phyloP scores from a whole-genome alignment of 2,888 invertebrate genomes.

The Ashinkailepas kermadecensis region DNA sequence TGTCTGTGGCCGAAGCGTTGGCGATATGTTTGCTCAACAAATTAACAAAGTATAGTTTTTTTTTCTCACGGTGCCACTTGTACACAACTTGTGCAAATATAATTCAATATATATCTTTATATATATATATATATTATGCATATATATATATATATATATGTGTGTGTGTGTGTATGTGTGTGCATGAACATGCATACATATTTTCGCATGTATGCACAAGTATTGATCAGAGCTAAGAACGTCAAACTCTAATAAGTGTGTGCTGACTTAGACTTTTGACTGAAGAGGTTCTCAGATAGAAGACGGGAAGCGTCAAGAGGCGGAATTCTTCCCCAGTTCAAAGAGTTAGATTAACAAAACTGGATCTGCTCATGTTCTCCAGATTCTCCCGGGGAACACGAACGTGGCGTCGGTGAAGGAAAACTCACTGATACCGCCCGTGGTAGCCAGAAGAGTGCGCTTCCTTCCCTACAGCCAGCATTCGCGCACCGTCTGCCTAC shows the following conservation, averaged over 20 bases:
- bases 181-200: conserved; percentile 7
- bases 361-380: conserved; percentile 39
- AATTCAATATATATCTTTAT: no score
- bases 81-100: no score
- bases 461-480: conserved; percentile 70
- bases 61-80: no score
- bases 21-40: no score
- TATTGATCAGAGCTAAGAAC: background rate
- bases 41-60: no score
- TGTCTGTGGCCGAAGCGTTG: no score
- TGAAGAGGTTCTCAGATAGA: no score
- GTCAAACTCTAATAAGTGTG: no score
- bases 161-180: background rate
- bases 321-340: no score
- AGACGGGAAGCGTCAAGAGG: no score
- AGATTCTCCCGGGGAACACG: conserved; percentile 69
- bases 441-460: conserved; percentile 65
- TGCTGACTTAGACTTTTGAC: no score
- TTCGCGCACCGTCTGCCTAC: conserved; percentile 68
- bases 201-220: conserved; percentile 24
- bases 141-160: conserved; percentile 7
- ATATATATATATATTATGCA: background rate
- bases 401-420: conserved; percentile 69
- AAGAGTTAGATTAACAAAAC: no score
- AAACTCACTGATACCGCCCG: conserved; percentile 62